Conservation (phyloP, 1,140 invertebrate genomes). For the Ericerus pela region DNA sequence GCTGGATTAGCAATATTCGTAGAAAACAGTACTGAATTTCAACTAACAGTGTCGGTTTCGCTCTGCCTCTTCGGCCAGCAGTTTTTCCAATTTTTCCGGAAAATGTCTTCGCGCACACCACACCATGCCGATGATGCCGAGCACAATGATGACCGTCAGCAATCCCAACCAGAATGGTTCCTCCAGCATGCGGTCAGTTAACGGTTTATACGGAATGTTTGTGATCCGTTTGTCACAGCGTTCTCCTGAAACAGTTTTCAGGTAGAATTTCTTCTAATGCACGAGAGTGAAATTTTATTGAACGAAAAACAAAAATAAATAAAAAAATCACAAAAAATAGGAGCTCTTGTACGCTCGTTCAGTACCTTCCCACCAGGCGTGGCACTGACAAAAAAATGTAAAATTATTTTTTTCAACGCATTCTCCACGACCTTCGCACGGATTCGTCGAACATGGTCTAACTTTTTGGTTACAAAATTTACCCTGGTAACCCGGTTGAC, state of each 20-base stretch:
- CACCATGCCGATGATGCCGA: conserved; percentile 52
- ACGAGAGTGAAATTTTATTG: no score
- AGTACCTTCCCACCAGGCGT: conserved; percentile 54
- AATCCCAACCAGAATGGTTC: conserved; percentile 70
- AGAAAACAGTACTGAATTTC: no score
- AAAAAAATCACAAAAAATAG: not conserved
- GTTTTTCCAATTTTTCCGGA: conserved; percentile 64
- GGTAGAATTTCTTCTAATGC: no score
- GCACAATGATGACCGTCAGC: conserved; percentile 58
- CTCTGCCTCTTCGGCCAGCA: conserved; percentile 61
- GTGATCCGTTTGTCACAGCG: conserved; percentile 44
- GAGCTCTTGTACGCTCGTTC: no score
- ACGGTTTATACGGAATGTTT: conserved; percentile 48
- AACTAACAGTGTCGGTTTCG: conserved; percentile 38
- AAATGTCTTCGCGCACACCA: conserved; percentile 69
- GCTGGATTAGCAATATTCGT: no score
- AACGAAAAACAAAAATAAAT: no score
- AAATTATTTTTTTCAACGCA: conserved; percentile 44
- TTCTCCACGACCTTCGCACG: conserved; percentile 50
- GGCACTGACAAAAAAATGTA: conserved; percentile 48
- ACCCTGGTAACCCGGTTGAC: conserved; percentile 46
- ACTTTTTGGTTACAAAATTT: conserved; percentile 44
- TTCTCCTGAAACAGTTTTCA: conserved; percentile 28
- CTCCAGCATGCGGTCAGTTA: conserved; percentile 57
- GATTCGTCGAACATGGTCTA: conserved; percentile 49